Percentiles rank a stretch among this genome's conserved stretches.
phyloP scores from a whole-genome alignment of 2,888 invertebrate genomes.

The Leptinotarsa rubiginosa region DNA sequence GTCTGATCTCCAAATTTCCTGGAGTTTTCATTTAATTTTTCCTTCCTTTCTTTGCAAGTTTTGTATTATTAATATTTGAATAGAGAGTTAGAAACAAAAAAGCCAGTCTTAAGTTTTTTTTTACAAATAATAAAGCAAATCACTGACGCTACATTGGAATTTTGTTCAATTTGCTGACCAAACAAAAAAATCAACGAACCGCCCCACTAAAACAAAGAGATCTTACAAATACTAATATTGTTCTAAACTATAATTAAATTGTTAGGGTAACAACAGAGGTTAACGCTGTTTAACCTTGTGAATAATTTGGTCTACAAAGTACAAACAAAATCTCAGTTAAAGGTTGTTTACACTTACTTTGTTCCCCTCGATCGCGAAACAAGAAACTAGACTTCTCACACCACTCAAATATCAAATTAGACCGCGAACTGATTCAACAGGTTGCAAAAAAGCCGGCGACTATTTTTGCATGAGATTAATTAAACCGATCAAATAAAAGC shows the following conservation, averaged over 20 bases:
- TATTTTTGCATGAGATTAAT: slow-evolving; percentile 45
- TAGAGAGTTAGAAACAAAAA: no score
- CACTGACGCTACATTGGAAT: slow-evolving; percentile 44
- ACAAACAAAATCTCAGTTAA: slow-evolving; percentile 50
- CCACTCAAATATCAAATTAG: slow-evolving; percentile 45
- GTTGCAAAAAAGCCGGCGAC: slow-evolving; percentile 51
- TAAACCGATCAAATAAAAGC: slow-evolving; percentile 48
- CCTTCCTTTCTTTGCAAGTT: no score
- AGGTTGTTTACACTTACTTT: slow-evolving; percentile 62
- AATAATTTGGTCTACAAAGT: slow-evolving; percentile 50
- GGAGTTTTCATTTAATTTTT: no score
- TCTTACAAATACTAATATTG: slow-evolving; percentile 36
- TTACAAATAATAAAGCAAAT: slow-evolving; percentile 27
- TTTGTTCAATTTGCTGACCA: slow-evolving; percentile 26
- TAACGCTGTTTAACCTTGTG: slow-evolving; percentile 53
- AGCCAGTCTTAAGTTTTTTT: not conserved
- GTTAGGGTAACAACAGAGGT: slow-evolving; percentile 48
- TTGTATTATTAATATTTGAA: no score
- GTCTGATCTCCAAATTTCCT: no score
- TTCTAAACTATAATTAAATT: slow-evolving; percentile 40
- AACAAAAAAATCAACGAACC: slow-evolving; percentile 37
- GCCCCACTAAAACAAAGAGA: slow-evolving; percentile 29
- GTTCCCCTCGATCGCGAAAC: slow-evolving; percentile 40
- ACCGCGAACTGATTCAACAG: slow-evolving; percentile 53
- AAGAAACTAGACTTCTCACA: slow-evolving; percentile 40